These are phyloP conservation scores for Palaemon carinicauda DNA, from an alignment of 1,140 invertebrate species.

Conservation along the genomic window DNA sequence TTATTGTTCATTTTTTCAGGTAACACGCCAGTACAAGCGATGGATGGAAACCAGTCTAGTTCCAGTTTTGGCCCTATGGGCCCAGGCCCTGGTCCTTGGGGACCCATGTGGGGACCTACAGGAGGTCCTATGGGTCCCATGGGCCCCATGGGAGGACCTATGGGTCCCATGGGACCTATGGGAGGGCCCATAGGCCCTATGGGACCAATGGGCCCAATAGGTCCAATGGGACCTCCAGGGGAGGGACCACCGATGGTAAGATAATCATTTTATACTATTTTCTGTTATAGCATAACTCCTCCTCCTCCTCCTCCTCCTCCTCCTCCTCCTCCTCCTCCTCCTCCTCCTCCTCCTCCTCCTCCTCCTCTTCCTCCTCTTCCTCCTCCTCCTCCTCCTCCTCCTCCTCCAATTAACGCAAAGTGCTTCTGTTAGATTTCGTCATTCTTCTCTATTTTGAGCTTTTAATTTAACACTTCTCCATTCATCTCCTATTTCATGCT, in stretches of 20 bases:
- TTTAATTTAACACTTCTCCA: too few relatives aligned
- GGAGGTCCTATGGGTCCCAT: conserved; percentile 62
- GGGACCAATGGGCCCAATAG: conserved; percentile 59
- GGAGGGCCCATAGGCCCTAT: conserved; percentile 52
- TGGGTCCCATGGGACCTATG: conserved; percentile 62
- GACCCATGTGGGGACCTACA: conserved; percentile 57
- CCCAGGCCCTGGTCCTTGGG: conserved; percentile 52
- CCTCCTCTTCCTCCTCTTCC: too few relatives aligned
- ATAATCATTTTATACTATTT: neutral
- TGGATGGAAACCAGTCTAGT: conserved; percentile 27
- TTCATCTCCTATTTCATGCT: too few relatives aligned
- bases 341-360: too few relatives aligned
- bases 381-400: too few relatives aligned
- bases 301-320: neutral
- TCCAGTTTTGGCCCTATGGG: conserved; percentile 43
- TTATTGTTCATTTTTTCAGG: conserved; percentile 7
- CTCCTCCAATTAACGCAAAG: too few relatives aligned
- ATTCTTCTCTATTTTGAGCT: too few relatives aligned
- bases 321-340: too few relatives aligned
- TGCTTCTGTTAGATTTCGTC: too few relatives aligned
- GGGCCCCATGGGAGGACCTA: conserved; percentile 55
- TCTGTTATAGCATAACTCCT: too few relatives aligned
- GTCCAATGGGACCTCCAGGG: conserved; percentile 54
- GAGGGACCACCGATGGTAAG: conserved; percentile 57
- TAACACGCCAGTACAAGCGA: conserved; percentile 11